phyloP scores from a whole-genome alignment of 2,888 invertebrate genomes.

The Elaeidobius kamerunicus region DNA sequence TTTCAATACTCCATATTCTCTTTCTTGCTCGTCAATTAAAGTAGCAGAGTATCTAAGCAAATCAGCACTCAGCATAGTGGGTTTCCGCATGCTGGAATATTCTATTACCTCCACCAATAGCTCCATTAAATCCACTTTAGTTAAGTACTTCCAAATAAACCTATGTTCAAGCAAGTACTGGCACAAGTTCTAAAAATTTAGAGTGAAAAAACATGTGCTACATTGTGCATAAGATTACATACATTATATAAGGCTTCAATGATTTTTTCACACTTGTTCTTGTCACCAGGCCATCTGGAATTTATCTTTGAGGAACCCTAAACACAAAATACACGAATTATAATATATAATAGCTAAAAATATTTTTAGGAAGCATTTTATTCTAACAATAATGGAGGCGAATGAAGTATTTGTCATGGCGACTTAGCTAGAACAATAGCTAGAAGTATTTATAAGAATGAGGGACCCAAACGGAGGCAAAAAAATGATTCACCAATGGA shows the following conservation, averaged over 20 bases:
- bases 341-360: not conserved
- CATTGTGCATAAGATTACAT: conserved; percentile 18
- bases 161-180: conserved; percentile 27
- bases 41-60: conserved; percentile 31
- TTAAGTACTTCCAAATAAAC: conserved; percentile 7
- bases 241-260: conserved; percentile 39
- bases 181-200: conserved; percentile 34
- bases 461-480: too few species aligned
- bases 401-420: too few species aligned
- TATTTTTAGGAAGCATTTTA: too few species aligned
- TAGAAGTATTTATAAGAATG: too few species aligned
- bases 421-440: too few species aligned
- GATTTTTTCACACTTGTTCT: conserved; percentile 33
- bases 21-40: not conserved
- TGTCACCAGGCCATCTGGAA: not conserved
- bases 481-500: too few species aligned
- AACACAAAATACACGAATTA: not conserved
- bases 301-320: not conserved
- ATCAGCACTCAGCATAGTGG: conserved; percentile 34
- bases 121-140: conserved; percentile 28
- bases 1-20: too few species aligned
- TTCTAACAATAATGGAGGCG: too few species aligned
- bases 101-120: conserved; percentile 35
- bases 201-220: conserved; percentile 2
- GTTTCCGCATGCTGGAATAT: conserved; percentile 39